Conservation (phyloP, 2,888 invertebrate species). For the Pammene fasciana region DNA sequence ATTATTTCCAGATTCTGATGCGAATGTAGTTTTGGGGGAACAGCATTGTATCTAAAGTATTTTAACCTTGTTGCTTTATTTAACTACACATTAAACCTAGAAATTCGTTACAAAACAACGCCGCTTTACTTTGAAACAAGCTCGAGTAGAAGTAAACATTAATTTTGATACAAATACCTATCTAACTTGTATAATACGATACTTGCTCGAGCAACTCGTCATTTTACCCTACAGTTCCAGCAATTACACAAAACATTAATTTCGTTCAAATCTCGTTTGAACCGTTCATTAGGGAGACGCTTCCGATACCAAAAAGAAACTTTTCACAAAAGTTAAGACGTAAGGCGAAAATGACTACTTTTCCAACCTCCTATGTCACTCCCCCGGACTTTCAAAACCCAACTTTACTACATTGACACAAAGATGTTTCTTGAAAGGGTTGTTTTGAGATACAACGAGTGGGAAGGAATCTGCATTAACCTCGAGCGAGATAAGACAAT, state of each 20-base stretch:
- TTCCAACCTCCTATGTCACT: slow-evolving; percentile 7
- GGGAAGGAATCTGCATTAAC: slow-evolving; percentile 70
- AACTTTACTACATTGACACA: background rate
- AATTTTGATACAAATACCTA: slow-evolving; percentile 14
- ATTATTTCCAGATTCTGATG: too few species aligned
- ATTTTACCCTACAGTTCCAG: slow-evolving; percentile 55
- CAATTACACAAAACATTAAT: slow-evolving; percentile 77
- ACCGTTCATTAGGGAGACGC: slow-evolving; percentile 73
- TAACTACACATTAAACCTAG: too few species aligned
- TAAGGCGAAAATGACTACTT: slow-evolving; percentile 57
- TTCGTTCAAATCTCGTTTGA: slow-evolving; percentile 70
- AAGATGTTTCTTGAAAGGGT: background rate
- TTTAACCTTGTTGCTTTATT: too few species aligned
- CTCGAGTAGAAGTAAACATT: background rate
- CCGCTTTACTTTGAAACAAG: slow-evolving; percentile 6
- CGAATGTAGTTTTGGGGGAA: too few species aligned
- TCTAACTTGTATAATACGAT: slow-evolving; percentile 9
- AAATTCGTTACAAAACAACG: background rate
- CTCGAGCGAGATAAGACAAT: slow-evolving; percentile 71
- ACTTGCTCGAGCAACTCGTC: slow-evolving; percentile 10
- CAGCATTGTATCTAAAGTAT: too few species aligned
- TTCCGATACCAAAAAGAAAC: slow-evolving; percentile 60
- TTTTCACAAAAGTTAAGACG: slow-evolving; percentile 76
- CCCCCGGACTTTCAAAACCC: background rate
- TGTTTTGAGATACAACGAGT: slow-evolving; percentile 8